Conservation (phyloP, 2,113 vertebrate species). For the Megaceryle torquata region DNA sequence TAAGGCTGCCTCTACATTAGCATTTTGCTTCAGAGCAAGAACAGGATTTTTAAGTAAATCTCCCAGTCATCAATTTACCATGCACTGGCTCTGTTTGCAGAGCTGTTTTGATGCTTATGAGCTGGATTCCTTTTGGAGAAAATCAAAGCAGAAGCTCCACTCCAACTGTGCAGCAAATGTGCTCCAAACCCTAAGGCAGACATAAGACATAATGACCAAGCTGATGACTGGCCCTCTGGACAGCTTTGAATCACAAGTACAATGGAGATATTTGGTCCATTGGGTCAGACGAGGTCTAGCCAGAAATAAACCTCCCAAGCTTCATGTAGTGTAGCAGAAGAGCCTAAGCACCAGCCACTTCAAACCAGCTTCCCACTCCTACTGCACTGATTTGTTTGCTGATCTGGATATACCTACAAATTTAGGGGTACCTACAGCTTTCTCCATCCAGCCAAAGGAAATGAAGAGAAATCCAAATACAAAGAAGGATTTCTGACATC, state of each 20-base stretch:
- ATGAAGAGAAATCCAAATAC: background rate
- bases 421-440: background rate
- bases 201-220: background rate
- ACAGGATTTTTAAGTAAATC: constrained; percentile 39
- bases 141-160: constrained; percentile 1
- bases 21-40: constrained; percentile 29
- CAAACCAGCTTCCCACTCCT: background rate
- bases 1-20: constrained; percentile 24
- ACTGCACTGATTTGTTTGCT: background rate
- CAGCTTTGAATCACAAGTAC: background rate
- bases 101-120: constrained; percentile 2
- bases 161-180: background rate
- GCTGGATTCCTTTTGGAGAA: background rate
- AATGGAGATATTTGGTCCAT: background rate
- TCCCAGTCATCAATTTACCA: constrained; percentile 15
- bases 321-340: background rate
- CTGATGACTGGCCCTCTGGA: background rate
- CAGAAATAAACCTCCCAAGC: background rate
- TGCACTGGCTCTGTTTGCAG: background rate
- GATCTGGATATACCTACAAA: background rate
- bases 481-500: background rate
- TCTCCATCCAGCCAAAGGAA: background rate
- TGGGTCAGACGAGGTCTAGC: background rate
- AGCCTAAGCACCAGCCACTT: background rate
- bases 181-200: background rate